Conservation (phyloP, 2,888 invertebrate species). For the Ophion ellenae region DNA sequence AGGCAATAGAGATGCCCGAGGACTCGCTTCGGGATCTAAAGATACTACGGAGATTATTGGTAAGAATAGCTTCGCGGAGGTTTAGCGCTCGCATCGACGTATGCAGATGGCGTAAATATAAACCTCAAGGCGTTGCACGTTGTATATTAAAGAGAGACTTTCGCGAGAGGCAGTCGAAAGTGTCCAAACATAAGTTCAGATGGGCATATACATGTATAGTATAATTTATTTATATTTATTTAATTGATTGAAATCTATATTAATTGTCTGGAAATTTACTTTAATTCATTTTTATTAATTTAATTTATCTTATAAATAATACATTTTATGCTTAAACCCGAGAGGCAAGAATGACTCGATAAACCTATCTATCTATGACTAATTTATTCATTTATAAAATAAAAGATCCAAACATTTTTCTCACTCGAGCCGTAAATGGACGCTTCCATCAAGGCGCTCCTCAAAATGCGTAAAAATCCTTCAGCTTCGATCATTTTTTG, state of each 20-base stretch:
- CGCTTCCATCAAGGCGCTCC: too few species aligned
- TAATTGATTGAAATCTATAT: neutral
- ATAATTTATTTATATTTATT: neutral
- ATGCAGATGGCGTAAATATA: constrained; percentile 55
- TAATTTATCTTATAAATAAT: neutral
- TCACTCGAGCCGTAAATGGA: too few species aligned
- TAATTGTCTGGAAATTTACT: neutral
- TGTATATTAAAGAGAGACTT: neutral
- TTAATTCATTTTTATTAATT: neutral
- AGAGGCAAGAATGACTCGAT: too few species aligned
- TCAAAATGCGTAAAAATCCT: too few species aligned
- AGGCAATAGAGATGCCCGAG: constrained; percentile 44
- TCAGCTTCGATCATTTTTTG: too few species aligned
- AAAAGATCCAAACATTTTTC: too few species aligned
- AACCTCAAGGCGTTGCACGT: constrained; percentile 51
- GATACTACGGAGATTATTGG: constrained; percentile 33
- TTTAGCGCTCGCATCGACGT: constrained; percentile 23
- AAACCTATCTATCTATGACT: too few species aligned
- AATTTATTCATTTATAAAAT: too few species aligned
- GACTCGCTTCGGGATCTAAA: constrained; percentile 46
- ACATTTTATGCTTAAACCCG: neutral
- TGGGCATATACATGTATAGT: neutral
- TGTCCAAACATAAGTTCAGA: neutral
- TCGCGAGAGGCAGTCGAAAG: neutral
- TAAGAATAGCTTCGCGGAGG: constrained; percentile 51